Evolutionary conservation across 2,113 vertebrate species (phyloP).

Genomic region (Bathybates hornii): DNA sequence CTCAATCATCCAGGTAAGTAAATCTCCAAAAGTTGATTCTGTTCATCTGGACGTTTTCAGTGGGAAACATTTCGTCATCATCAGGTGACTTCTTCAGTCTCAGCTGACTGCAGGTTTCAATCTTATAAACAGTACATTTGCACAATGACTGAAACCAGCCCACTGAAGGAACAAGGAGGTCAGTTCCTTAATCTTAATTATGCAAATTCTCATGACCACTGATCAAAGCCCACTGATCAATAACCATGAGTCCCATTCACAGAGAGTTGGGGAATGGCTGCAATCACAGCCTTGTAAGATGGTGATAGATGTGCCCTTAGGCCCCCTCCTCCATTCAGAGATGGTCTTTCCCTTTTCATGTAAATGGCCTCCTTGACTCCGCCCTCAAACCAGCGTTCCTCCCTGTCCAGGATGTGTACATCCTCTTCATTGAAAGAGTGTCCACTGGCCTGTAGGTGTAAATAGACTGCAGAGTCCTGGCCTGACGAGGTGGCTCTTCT

Average conservation of each 20-base stretch:
- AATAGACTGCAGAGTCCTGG: fast-evolving
- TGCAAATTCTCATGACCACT: background rate
- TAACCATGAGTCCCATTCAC: fast-evolving
- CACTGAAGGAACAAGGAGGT: background rate
- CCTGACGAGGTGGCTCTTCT: fast-evolving
- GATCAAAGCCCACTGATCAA: background rate
- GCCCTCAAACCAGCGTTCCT: fast-evolving
- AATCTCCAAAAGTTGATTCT: background rate
- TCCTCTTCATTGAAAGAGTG: background rate
- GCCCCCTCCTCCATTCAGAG: background rate
- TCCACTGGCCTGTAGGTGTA: fast-evolving
- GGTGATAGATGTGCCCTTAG: fast-evolving
- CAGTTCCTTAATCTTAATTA: background rate
- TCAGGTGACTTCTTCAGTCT: background rate
- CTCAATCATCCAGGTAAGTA: background rate
- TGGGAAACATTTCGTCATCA: background rate
- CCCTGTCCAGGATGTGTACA: background rate
- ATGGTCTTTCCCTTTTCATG: background rate
- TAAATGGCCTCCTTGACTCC: background rate
- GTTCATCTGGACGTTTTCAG: background rate
- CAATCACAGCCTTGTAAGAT: background rate
- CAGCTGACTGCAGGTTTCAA: background rate
- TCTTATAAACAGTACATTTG: fast-evolving
- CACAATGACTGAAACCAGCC: background rate
- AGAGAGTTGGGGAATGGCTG: background rate